Evolutionary conservation across 1,140 invertebrate genomes (phyloP).

Genomic region (Cotesia glomerata): DNA sequence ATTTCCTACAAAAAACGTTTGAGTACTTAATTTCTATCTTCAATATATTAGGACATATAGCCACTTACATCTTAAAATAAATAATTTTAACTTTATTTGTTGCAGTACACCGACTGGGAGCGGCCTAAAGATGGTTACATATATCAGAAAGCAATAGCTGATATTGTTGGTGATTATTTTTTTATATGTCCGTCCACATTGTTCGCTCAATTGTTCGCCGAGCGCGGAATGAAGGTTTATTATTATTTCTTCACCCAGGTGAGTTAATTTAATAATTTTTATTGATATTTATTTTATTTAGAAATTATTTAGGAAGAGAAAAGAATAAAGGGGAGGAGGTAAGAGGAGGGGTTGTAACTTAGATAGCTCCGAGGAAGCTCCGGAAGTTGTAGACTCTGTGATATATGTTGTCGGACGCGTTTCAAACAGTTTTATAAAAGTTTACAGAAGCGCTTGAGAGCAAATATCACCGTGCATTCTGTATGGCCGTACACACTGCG

Average conservation of each 20-base stretch:
- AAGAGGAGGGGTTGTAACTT: too few species aligned
- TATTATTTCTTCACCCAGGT: constrained; percentile 95
- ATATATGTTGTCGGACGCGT: too few species aligned
- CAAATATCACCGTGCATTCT: too few species aligned
- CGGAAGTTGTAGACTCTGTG: too few species aligned
- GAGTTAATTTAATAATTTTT: constrained; percentile 54
- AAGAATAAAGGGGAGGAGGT: background rate
- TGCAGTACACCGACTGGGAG: constrained; percentile 91
- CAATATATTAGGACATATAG: too few species aligned
- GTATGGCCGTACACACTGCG: too few species aligned
- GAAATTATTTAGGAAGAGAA: background rate
- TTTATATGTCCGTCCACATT: constrained; percentile 92
- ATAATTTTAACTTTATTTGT: constrained; percentile 38
- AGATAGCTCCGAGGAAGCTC: too few species aligned
- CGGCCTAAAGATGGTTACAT: constrained; percentile 79
- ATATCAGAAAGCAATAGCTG: constrained; percentile 85
- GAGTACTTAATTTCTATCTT: too few species aligned
- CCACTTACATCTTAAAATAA: background rate
- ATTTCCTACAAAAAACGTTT: too few species aligned
- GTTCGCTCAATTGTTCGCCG: constrained; percentile 84
- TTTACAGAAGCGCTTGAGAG: too few species aligned
- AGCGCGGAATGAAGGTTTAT: constrained; percentile 82
- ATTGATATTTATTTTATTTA: background rate
- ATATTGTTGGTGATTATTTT: constrained; percentile 91
- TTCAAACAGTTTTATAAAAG: too few species aligned